phyloP scores from a whole-genome alignment of 2,113 vertebrate species.

The Planiliza haematocheilus region DNA sequence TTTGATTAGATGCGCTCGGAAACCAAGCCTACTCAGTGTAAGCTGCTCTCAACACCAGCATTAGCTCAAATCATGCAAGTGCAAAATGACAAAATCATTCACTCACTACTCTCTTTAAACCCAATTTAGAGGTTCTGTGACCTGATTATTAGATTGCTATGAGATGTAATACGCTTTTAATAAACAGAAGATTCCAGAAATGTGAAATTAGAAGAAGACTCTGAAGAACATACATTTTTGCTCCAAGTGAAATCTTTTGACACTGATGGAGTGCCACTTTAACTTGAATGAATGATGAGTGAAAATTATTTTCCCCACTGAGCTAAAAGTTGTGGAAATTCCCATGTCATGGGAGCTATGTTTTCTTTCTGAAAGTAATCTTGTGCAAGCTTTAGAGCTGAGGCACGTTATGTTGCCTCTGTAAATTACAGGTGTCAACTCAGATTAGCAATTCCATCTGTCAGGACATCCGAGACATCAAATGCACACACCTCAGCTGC shows the following conservation, averaged over 20 bases:
- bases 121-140: not conserved
- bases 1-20: conserved; percentile 22
- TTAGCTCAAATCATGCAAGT: conserved; percentile 2
- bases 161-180: not conserved
- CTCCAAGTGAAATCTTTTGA: not conserved
- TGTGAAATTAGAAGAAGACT: not conserved
- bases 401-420: not conserved
- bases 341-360: not conserved
- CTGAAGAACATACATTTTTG: not conserved
- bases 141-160: not conserved
- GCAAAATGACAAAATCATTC: not conserved
- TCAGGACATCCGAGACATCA: conserved; percentile 35
- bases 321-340: not conserved
- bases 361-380: not conserved
- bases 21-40: not conserved
- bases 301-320: not conserved
- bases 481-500: conserved; percentile 42
- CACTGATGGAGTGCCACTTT: not conserved
- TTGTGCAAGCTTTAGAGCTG: not conserved
- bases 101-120: not conserved
- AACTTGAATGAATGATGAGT: not conserved
- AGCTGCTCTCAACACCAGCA: not conserved
- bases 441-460: conserved; percentile 29
- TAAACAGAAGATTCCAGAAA: not conserved
- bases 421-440: conserved; percentile 31